Conservation (phyloP, 2,797 vertebrate species). For the Sparidentex hasta region DNA sequence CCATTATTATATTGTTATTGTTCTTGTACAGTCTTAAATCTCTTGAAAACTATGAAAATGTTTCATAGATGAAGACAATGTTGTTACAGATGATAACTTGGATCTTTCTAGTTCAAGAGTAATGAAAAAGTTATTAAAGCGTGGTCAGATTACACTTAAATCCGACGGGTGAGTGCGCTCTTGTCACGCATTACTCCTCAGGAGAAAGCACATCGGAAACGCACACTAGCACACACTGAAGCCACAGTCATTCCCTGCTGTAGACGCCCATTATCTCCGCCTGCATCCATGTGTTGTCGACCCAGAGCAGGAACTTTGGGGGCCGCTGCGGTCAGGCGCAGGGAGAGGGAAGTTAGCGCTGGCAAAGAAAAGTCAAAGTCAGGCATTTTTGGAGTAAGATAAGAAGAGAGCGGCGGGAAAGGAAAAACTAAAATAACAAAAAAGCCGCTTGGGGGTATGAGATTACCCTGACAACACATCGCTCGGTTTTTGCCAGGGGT, state of each 20-base stretch:
- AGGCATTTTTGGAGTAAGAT: constrained; percentile 86
- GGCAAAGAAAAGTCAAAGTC: constrained; percentile 80
- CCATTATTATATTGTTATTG: neutral
- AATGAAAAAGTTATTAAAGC: constrained; percentile 17
- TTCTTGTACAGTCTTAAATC: too few species aligned
- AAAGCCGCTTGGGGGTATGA: constrained; percentile 72
- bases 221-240: constrained; percentile 47
- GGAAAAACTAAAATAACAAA: constrained; percentile 86
- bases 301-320: constrained; percentile 78
- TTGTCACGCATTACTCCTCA: constrained; percentile 38
- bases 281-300: constrained; percentile 72
- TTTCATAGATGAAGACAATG: too few species aligned
- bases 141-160: constrained; percentile 26
- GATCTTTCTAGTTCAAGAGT: neutral
- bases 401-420: constrained; percentile 82
- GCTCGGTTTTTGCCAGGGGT: constrained; percentile 62
- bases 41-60: too few species aligned
- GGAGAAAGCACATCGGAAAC: constrained; percentile 45
- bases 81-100: neutral
- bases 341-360: constrained; percentile 78
- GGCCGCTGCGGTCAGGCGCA: constrained; percentile 75
- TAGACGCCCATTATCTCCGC: constrained; percentile 75
- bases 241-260: constrained; percentile 78
- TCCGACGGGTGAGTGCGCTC: constrained; percentile 11
- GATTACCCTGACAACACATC: constrained; percentile 77